Percentiles rank a stretch among this genome's conserved stretches.
These are phyloP conservation scores for Hemibates koningsi DNA, from an alignment of 2,113 vertebrate species.

Conservation along the genomic window DNA sequence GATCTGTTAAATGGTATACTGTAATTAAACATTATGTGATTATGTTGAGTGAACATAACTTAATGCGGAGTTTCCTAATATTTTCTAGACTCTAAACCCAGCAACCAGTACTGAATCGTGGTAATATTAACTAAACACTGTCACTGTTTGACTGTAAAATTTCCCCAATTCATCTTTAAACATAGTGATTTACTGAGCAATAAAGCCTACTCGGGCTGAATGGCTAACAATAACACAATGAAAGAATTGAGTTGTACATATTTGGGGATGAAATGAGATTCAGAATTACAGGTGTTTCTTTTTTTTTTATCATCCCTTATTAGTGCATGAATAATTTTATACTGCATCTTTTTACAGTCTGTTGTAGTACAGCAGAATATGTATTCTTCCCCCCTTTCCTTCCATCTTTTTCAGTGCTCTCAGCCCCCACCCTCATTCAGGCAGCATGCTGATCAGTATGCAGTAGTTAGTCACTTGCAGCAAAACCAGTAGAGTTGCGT, in stretches of 20 bases:
- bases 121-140: background rate
- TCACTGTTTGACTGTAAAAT: background rate
- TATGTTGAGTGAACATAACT: background rate
- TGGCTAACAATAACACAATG: background rate
- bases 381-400: background rate
- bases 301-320: background rate
- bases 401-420: background rate
- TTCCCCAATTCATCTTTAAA: background rate
- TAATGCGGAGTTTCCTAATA: background rate
- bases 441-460: constrained; percentile 77
- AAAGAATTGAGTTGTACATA: background rate
- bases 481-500: constrained; percentile 78
- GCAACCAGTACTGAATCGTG: background rate
- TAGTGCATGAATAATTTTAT: background rate
- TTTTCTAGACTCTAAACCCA: background rate
- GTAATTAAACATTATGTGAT: background rate
- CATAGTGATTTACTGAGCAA: background rate
- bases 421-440: background rate
- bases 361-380: background rate
- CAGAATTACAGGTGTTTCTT: background rate
- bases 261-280: background rate
- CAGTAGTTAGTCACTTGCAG: constrained; percentile 79
- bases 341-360: background rate
- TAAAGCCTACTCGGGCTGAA: background rate
- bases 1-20: background rate